phyloP scores from a whole-genome alignment of 2,113 vertebrate genomes.

The Scomber japonicus region DNA sequence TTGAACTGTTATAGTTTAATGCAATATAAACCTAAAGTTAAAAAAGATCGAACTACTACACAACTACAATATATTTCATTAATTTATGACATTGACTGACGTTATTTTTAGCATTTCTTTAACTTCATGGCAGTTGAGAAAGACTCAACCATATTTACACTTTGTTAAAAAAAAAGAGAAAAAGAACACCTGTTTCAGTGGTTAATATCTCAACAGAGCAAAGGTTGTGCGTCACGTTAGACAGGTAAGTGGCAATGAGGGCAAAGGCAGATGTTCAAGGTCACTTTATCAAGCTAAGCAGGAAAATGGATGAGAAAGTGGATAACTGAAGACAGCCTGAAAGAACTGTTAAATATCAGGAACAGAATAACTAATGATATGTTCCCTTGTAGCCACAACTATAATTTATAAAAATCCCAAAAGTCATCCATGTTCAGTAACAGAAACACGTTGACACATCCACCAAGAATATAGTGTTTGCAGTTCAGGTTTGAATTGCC shows the following conservation, averaged over 20 bases:
- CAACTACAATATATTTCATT: slow-evolving; percentile 1
- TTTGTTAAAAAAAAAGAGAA: no score
- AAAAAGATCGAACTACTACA: slow-evolving; percentile 15
- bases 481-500: background rate
- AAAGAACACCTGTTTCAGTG: background rate
- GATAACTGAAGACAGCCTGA: background rate
- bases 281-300: slow-evolving; percentile 5
- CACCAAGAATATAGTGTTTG: background rate
- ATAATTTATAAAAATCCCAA: background rate
- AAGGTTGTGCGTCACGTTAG: slow-evolving; percentile 28
- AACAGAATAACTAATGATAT: slow-evolving; percentile 6
- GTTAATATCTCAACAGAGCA: slow-evolving; percentile 13
- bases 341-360: background rate
- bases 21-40: slow-evolving; percentile 17
- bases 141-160: background rate
- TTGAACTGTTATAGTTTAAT: slow-evolving; percentile 26
- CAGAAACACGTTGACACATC: background rate
- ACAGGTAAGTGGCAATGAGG: background rate
- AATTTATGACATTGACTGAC: background rate
- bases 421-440: slow-evolving; percentile 2
- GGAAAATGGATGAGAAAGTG: slow-evolving; percentile 1
- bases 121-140: background rate
- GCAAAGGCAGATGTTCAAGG: background rate
- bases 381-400: background rate
- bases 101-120: no score